Evolutionary conservation across 2,113 vertebrate species (phyloP), one percentile per base, ranked within the genome.

Genomic region (Pangasianodon gigas): DNA sequence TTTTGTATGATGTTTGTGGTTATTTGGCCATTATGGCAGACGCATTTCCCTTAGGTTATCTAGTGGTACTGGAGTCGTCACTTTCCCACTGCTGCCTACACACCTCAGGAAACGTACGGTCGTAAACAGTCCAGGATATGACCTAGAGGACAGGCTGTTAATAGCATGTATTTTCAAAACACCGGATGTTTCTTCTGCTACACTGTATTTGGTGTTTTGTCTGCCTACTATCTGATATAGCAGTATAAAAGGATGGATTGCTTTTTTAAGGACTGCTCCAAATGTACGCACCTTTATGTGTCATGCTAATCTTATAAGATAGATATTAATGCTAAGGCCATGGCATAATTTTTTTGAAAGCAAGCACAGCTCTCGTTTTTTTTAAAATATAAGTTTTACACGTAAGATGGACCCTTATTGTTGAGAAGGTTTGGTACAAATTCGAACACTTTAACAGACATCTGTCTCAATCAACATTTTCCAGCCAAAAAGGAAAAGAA

Each of bases 121-220:
- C 46, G 84, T 93, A 93, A 92, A 94, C 89, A 94, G 60, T 37
- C 32, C 32, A 91, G 90, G 91, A 95, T 91, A 91, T 92, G 69
- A 94, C 89, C 91, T 94, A 51, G 77, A 91, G 89, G 83, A 75
- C 79, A 84, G 74, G 32, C 74, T 60, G 82, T 91, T 90, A 90
- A 90, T 91, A 89, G 58, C 6, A 81, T 90, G 60, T 93, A 56
- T 92, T 88, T 87, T 90, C 29, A 69, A 85, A 88, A 91, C 65
- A 91, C 26, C 84, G 85, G 90, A 91, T 91, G 85, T 90, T 90
- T 74, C 62, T 67, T 75, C 46, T 84, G 8, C 60, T 46, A 69
- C 8, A 60, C 82, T 18, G 62, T 80, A 77, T 71, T 87, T 41
- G 41, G 91, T 86, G 58, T 75, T 86, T 85, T 83, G 79, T 32